Evolutionary conservation across 1,140 invertebrate genomes (phyloP).

Genomic region (Coptotermes formosanus): DNA sequence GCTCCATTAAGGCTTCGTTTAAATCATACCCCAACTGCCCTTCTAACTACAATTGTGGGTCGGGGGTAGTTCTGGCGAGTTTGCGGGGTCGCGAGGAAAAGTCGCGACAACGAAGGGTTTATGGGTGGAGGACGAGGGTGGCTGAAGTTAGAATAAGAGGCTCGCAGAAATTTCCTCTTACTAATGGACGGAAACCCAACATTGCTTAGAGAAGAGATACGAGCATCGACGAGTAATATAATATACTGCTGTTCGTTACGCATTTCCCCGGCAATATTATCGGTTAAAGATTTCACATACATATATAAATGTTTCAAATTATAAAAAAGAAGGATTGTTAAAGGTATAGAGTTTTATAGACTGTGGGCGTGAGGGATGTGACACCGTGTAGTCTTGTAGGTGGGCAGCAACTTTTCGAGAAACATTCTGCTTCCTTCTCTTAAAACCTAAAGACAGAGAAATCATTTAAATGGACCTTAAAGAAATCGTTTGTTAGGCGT

Average conservation of each 20-base stretch:
- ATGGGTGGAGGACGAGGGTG: background rate
- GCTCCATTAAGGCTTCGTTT: conserved; percentile 35
- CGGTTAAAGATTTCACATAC: background rate
- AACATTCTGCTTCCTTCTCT: no score
- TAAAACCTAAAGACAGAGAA: no score
- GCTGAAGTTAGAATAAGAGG: background rate
- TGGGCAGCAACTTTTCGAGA: no score
- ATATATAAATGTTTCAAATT: no score
- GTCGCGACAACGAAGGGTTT: background rate
- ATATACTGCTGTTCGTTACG: background rate
- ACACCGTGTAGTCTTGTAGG: no score
- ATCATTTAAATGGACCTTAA: no score
- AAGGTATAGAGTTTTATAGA: no score
- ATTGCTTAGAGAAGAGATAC: background rate
- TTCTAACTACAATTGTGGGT: background rate
- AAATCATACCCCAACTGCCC: conserved; percentile 33
- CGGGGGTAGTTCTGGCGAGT: conserved; percentile 16
- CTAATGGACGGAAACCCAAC: conserved; percentile 2
- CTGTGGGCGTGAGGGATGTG: no score
- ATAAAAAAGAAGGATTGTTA: no score
- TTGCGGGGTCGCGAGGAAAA: background rate
- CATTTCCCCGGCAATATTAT: background rate
- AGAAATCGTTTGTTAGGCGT: no score
- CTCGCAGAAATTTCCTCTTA: conserved; percentile 12
- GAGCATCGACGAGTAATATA: background rate